Percentiles rank a stretch among this genome's conserved stretches.
These are phyloP conservation scores for Catostomus latipinnis DNA, from an alignment of 2,797 vertebrate species.

Conservation along the genomic window DNA sequence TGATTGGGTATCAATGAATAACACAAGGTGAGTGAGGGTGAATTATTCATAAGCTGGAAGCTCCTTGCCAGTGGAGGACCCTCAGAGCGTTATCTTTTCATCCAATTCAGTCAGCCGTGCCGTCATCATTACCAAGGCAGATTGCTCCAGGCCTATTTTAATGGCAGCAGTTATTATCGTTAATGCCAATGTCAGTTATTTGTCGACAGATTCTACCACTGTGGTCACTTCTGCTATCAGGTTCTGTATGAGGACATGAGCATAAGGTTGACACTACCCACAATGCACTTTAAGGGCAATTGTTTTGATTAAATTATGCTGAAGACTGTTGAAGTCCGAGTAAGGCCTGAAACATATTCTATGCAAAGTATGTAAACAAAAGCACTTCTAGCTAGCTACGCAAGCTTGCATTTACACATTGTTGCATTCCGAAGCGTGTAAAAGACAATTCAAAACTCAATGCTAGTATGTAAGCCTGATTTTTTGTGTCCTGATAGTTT, in stretches of 20 bases:
- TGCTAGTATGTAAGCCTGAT: no score
- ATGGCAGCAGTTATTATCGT: constrained; percentile 54
- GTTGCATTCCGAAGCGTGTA: no score
- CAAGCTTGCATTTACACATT: no score
- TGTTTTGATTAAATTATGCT: neutral
- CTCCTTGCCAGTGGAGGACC: constrained; percentile 46
- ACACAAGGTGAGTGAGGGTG: constrained; percentile 77
- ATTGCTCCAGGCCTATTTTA: constrained; percentile 59
- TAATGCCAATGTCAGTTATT: constrained; percentile 52
- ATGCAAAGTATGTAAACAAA: no score
- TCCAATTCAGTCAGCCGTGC: constrained; percentile 55
- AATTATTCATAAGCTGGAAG: constrained; percentile 76
- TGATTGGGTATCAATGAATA: constrained; percentile 78
- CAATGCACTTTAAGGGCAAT: constrained; percentile 15
- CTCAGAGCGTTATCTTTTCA: constrained; percentile 57
- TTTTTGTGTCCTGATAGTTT: no score
- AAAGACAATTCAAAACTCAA: no score
- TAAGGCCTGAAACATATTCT: no score
- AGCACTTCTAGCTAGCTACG: no score
- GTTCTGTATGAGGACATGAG: constrained; percentile 3
- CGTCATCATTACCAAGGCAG: constrained; percentile 56
- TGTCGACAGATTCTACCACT: constrained; percentile 34
- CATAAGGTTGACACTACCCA: constrained; percentile 22
- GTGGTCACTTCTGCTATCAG: constrained; percentile 11
- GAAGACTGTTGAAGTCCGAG: no score